Percentiles rank a stretch among this genome's conserved stretches.
phyloP scores from a whole-genome alignment of 1,140 invertebrate genomes.

The Cheumatopsyche charites region DNA sequence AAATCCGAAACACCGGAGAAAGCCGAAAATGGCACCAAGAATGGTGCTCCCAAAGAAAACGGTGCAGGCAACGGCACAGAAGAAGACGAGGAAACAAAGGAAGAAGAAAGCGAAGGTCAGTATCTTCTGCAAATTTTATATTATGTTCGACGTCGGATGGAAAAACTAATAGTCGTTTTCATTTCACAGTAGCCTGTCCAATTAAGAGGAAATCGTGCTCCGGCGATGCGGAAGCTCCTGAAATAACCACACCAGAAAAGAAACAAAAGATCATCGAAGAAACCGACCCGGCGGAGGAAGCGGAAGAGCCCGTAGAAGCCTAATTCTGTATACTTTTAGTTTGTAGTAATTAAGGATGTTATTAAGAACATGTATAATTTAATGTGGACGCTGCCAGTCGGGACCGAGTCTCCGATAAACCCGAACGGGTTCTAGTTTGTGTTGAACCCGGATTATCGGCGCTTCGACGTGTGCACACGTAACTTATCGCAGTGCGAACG shows the following conservation, averaged over 20 bases:
- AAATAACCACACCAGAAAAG: slow-evolving; percentile 71
- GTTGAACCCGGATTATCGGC: neutral
- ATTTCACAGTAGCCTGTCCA: slow-evolving; percentile 54
- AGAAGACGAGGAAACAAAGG: slow-evolving; percentile 64
- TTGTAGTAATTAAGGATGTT: slow-evolving; percentile 48
- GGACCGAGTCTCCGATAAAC: slow-evolving; percentile 34
- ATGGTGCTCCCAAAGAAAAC: slow-evolving; percentile 51
- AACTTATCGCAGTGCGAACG: no score
- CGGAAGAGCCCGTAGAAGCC: slow-evolving; percentile 68
- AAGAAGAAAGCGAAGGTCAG: slow-evolving; percentile 66
- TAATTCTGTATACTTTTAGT: slow-evolving; percentile 55
- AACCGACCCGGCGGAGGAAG: slow-evolving; percentile 61
- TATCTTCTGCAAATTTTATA: neutral
- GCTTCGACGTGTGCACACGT: no score
- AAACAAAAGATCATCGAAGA: slow-evolving; percentile 74
- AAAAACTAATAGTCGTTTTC: no score
- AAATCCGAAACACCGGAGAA: slow-evolving; percentile 63
- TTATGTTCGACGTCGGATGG: no score
- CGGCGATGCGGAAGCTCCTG: slow-evolving; percentile 63
- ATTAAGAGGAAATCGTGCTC: slow-evolving; percentile 75
- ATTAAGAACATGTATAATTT: slow-evolving; percentile 47
- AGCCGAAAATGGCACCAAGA: slow-evolving; percentile 54
- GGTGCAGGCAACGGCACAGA: slow-evolving; percentile 50
- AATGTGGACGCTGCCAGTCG: slow-evolving; percentile 46
- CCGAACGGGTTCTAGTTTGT: slow-evolving; percentile 20